These are phyloP conservation scores for Uloborus plumipes DNA, from an alignment of 2,888 invertebrate genomes.

Conservation along the genomic window DNA sequence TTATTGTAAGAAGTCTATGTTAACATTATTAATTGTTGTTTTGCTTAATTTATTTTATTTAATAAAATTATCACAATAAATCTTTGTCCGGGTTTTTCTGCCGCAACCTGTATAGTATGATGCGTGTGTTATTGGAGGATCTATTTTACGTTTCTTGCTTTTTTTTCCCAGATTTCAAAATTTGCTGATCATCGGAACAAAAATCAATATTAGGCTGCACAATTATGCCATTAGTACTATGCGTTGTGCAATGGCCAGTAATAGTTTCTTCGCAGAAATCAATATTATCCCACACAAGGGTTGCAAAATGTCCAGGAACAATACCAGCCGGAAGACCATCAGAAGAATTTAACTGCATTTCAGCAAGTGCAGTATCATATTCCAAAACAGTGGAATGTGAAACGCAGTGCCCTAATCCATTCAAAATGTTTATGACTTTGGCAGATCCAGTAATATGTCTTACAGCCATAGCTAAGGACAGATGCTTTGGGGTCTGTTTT, in stretches of 20 bases:
- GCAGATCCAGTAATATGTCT: not conserved
- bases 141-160: too few relatives aligned
- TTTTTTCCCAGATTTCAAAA: too few relatives aligned
- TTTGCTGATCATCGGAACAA: too few relatives aligned
- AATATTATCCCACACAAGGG: constrained; percentile 1
- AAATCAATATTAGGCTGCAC: too few relatives aligned
- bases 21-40: too few relatives aligned
- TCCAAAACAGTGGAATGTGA: not conserved
- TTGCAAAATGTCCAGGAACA: not conserved
- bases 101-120: too few relatives aligned
- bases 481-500: not conserved
- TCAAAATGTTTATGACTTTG: not conserved
- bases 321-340: not conserved
- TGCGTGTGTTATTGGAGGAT: too few relatives aligned
- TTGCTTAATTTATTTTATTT: too few relatives aligned
- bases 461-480: not conserved
- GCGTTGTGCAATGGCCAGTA: not conserved
- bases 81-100: too few relatives aligned
- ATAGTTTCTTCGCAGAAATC: not conserved
- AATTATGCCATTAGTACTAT: not conserved
- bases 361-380: not conserved
- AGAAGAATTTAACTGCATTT: not conserved
- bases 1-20: too few relatives aligned
- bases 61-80: too few relatives aligned
- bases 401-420: not conserved